A percentile compares a stretch with the other conserved stretches of the same genome.
Conservation (phyloP, 2,113 vertebrate species). For the Cryptotis parvus region DNA sequence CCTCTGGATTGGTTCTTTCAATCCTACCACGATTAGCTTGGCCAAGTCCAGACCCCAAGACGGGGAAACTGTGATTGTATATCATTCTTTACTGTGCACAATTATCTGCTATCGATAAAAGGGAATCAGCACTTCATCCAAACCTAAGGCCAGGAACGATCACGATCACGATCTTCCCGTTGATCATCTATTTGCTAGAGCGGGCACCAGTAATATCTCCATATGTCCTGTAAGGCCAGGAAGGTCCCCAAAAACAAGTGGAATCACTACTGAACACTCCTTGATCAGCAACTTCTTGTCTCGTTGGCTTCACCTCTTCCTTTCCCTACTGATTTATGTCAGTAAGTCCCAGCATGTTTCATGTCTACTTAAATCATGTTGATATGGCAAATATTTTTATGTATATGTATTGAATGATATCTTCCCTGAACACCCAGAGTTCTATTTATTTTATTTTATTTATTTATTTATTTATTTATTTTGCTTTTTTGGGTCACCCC, state of each 20-base stretch:
- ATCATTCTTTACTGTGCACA: background rate
- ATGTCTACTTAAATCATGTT: background rate
- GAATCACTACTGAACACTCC: background rate
- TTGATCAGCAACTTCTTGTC: background rate
- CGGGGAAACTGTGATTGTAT: background rate
- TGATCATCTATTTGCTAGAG: no score
- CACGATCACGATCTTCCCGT: no score
- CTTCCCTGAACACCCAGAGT: no score
- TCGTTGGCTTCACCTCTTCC: background rate
- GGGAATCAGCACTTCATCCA: background rate
- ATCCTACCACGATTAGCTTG: background rate
- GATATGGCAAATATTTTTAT: background rate
- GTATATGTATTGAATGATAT: background rate
- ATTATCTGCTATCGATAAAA: background rate
- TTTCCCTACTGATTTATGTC: background rate
- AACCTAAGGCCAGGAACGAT: background rate
- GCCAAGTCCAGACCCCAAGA: background rate
- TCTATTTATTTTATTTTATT: no score
- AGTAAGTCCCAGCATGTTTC: background rate
- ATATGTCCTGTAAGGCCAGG: rapidly evolving
- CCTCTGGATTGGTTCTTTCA: background rate
- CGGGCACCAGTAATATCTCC: no score
- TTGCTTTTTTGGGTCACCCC: no score
- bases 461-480: no score
- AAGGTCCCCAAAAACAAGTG: background rate